A percentile compares a stretch with the other conserved stretches of the same genome.
phyloP scores from a whole-genome alignment of 1,140 invertebrate species.

The Drosophila lacertosa region DNA sequence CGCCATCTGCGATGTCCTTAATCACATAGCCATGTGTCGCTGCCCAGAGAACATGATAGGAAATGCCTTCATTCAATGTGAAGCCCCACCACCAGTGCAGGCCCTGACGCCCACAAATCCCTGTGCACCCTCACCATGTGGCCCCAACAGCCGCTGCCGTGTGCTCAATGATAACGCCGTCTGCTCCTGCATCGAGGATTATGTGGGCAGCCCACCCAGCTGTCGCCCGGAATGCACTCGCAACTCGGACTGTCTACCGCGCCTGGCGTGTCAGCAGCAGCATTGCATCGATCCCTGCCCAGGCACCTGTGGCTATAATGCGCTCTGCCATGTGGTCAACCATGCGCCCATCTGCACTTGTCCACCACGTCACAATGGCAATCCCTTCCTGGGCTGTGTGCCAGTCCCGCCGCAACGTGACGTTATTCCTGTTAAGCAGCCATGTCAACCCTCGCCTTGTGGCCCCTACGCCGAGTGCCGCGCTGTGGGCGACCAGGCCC shows the following conservation, averaged over 20 bases:
- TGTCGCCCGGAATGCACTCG: constrained; percentile 93
- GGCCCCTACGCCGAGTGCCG: constrained; percentile 90
- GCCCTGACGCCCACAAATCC: constrained; percentile 83
- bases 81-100: constrained; percentile 68
- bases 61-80: constrained; percentile 79
- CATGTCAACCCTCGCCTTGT: constrained; percentile 90
- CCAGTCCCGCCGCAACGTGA: constrained; percentile 64
- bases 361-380: constrained; percentile 90
- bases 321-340: constrained; percentile 91
- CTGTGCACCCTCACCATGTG: constrained; percentile 87
- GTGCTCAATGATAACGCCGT: constrained; percentile 85
- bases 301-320: constrained; percentile 90
- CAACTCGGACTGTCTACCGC: constrained; percentile 92
- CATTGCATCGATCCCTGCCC: constrained; percentile 89
- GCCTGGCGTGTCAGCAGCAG: constrained; percentile 90
- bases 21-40: constrained; percentile 88
- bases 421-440: constrained; percentile 59
- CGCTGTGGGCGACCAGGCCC: constrained; percentile 86
- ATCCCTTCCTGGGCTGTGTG: constrained; percentile 91
- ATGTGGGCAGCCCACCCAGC: constrained; percentile 89
- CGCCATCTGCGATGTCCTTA: constrained; percentile 88
- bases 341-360: constrained; percentile 93
- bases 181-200: constrained; percentile 87
- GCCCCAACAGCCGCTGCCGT: constrained; percentile 85
- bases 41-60: constrained; percentile 85